Conservation (phyloP, 1,140 invertebrate species). For the Luehdorfia chinensis region DNA sequence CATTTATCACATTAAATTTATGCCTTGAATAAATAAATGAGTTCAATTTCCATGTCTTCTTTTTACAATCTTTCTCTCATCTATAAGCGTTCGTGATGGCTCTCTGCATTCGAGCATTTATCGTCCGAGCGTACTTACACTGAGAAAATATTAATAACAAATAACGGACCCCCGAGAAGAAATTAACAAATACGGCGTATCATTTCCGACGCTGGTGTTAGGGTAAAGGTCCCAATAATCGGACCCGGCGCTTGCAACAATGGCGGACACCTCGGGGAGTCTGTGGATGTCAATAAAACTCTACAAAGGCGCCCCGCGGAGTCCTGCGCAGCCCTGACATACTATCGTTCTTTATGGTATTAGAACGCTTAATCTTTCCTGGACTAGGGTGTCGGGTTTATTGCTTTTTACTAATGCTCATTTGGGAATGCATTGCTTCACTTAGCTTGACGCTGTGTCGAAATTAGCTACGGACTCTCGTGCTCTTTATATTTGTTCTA, state of each 20-base stretch:
- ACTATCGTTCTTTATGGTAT: conserved; percentile 48
- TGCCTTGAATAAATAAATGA: too few relatives aligned
- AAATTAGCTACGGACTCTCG: neutral
- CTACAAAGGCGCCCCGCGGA: conserved; percentile 56
- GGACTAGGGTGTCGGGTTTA: conserved; percentile 46
- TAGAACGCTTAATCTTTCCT: conserved; percentile 52
- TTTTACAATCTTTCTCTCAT: too few relatives aligned
- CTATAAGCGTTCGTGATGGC: too few relatives aligned
- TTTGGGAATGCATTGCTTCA: conserved; percentile 22
- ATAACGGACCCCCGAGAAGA: conserved; percentile 18
- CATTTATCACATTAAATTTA: too few relatives aligned
- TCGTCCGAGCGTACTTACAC: neutral
- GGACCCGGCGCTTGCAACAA: conserved; percentile 25
- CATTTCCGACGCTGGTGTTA: conserved; percentile 26
- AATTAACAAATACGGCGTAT: conserved; percentile 50
- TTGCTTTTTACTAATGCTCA: conserved; percentile 46
- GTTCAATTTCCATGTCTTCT: too few relatives aligned
- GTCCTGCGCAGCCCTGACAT: conserved; percentile 13
- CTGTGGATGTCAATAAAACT: conserved; percentile 58
- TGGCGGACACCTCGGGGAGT: conserved; percentile 41
- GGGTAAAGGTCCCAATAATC: conserved; percentile 33
- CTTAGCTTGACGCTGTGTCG: neutral
- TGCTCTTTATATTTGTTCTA: neutral
- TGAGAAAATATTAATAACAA: conserved; percentile 14
- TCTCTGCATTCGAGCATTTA: conserved; percentile 8